Conservation (phyloP, 2,113 vertebrate genomes). For the Diglossa brunneiventris region DNA sequence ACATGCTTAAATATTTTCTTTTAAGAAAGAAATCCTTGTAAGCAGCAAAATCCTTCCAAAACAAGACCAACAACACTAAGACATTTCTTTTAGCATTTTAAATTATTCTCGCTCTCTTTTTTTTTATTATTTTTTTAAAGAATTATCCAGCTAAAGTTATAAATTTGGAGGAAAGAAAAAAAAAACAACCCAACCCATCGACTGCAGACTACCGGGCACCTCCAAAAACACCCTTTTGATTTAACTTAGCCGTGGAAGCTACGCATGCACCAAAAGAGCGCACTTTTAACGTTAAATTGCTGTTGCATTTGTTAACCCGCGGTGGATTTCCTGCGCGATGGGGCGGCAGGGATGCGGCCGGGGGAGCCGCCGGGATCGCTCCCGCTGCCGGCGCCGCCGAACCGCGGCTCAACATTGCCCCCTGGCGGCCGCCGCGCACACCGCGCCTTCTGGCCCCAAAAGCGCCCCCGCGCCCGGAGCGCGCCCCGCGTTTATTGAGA, state of each 20-base stretch:
- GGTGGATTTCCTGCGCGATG: constrained; percentile 65
- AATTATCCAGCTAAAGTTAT: constrained; percentile 3
- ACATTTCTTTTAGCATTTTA: neutral
- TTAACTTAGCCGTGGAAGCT: constrained; percentile 63
- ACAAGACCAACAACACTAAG: neutral
- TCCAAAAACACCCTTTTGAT: constrained; percentile 49
- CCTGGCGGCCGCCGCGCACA: constrained; percentile 71
- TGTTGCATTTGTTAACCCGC: constrained; percentile 81
- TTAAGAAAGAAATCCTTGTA: neutral
- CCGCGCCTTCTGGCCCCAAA: neutral
- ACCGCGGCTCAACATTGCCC: constrained; percentile 89
- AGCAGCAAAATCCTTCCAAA: neutral
- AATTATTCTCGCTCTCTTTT: fast-evolving
- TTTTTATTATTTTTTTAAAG: neutral
- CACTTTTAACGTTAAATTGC: constrained; percentile 77
- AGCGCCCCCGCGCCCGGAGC: neutral
- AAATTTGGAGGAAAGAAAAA: neutral
- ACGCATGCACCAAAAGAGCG: constrained; percentile 64
- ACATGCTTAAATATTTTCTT: neutral
- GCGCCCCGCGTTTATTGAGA: neutral
- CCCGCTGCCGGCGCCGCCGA: too few species aligned
- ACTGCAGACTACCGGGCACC: neutral
- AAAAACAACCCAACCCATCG: neutral
- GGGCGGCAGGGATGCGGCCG: too few species aligned
- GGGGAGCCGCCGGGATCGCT: too few species aligned